Evolutionary conservation across 2,113 vertebrate genomes (phyloP), one percentile per base, ranked within the genome.

Genomic region (Lepus americanus): DNA sequence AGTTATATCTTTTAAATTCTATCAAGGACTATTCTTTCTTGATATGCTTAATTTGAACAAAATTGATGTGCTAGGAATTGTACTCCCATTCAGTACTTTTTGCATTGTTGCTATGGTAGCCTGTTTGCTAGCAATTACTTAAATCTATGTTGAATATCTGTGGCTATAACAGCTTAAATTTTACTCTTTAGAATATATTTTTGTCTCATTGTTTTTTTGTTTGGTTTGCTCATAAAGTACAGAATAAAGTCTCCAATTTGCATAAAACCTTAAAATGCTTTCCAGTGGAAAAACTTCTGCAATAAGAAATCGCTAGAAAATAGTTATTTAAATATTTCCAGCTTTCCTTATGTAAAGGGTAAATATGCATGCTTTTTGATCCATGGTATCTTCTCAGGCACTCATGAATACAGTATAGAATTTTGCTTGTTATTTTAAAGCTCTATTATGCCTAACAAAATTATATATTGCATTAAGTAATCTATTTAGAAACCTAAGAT

Each of bases 371-470:
- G 12, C 51, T 25, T 10, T 77, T 72, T 82, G 6, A 61, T 69
- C 19, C 9, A 29, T 33, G 31, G 55, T 7, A 5, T 55, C 7
- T 44, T 70, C 76, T 55, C 31, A 72, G 25, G 14, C 39, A 77
- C 59, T 49, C n/a, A 67, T 20, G 51, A 51, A 51, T 73, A 51
- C 17, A 73, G 8, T 33, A 2, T n/a, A 36, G 11, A 33, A 61
- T 4, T 81, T 84, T 74, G 51, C 59, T 89, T 94, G 69, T 85
- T 64, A 69, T 66, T 78, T 96, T 82, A 67, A 5, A 79, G 12
- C 55, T 91, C 17, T 79, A 39, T 79, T 63, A 27, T 55, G 2
- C n/a, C 31, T 53, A 51, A 91, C 59, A 73, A 90, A 69, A 53
- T 49, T 88, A 63, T 17, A 53, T 33, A 69, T 27, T 84, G 1